A percentile compares a stretch with the other conserved stretches of the same genome.
These are phyloP conservation scores for Adelognathus sp. DNA, from an alignment of 2,888 invertebrate species.

Conservation along the genomic window DNA sequence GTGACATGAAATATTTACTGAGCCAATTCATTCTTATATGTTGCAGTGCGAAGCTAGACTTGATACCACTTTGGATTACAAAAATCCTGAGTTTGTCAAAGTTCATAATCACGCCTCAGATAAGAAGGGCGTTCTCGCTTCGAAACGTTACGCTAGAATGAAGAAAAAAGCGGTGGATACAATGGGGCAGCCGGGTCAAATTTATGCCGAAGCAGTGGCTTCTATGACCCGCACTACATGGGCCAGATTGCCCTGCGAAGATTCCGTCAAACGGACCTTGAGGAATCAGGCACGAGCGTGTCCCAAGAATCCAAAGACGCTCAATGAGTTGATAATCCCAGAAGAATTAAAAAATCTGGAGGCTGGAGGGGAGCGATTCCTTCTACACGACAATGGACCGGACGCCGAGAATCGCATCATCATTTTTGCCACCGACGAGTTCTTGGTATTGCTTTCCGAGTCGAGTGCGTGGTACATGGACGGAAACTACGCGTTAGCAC, in stretches of 20 bases:
- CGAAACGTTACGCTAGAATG: neutral
- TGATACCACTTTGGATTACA: neutral
- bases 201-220: neutral
- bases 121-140: neutral
- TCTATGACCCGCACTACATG: neutral
- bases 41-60: neutral
- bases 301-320: neutral
- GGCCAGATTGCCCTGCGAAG: neutral
- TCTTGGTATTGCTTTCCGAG: neutral
- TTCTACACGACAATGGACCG: neutral
- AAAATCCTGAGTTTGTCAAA: neutral
- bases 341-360: neutral
- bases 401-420: neutral
- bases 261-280: neutral
- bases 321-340: neutral
- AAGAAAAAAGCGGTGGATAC: neutral
- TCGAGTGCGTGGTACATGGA: neutral
- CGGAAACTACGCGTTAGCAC: neutral
- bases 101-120: constrained; percentile 3
- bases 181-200: neutral
- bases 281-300: neutral
- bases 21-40: no score
- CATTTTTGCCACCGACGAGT: constrained; percentile 7
- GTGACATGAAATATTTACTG: no score
- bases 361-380: neutral